Evolutionary conservation across 2,888 invertebrate genomes (phyloP), one percentile per base, ranked within the genome.

Genomic region (Bhutanitis thaidina): DNA sequence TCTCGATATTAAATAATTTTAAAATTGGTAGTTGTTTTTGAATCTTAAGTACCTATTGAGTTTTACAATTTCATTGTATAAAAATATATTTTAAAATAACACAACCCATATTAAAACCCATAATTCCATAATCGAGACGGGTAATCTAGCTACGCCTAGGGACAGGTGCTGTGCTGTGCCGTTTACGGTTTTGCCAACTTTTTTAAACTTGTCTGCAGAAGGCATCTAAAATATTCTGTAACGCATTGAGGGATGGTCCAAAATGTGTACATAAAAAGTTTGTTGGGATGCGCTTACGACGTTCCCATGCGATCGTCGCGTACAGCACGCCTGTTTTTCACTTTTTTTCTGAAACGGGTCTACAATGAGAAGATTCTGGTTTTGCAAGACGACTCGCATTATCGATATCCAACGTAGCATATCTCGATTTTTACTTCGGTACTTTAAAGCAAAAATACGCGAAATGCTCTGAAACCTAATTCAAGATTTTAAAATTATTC

Each of bases 351-450:
- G 69, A 81, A 82, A 84, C 89, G 80, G 75, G 89, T 86, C 82
- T 82, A 83, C 87, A 80, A 80, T 78, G 77, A 51, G 51, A 43
- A 78, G 76, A 83, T 88, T 88, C 88, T 86, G 87, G 88, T 87
- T 88, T 81, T 76, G 81, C 87, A 80, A 84, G 81, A 73, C 72
- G 75, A 81, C 78, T 80, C 69, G 78, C 77, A 80, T 74, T 77
- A 77, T 69, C 77, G 80, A 78, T 80, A 75, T 70, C 72, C 66
- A 73, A 81, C 80, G 72, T 77, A 65, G 69, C 68, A 63, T 27
- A 32, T 69, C 69, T 74, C 68, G 72, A 77, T 80, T 70, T 69
- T 74, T 75, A 43, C 20, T n/a, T 25, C 27, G 13, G 54, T 56
- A 55, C 64, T 62, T 53, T 55, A 50, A 40, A 2, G 39, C 32